Conservation (phyloP, 2,888 invertebrate species). For the Euplexia lucipara region DNA sequence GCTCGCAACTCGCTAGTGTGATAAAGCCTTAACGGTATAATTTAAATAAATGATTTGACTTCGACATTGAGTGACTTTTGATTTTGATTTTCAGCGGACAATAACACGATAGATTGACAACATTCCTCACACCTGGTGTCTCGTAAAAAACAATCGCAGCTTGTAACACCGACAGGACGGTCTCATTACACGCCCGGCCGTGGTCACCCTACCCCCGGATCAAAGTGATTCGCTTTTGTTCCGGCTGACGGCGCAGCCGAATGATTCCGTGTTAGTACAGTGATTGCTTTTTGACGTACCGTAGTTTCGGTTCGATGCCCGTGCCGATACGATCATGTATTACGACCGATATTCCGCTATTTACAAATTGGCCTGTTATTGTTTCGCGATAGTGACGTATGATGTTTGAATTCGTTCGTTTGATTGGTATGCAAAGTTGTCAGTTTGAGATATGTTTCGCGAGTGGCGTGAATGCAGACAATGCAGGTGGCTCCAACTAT, state of each 20-base stretch:
- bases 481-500: constrained; percentile 15
- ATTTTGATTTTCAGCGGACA: not conserved
- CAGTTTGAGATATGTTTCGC: constrained; percentile 25
- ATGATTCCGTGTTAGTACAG: constrained; percentile 83
- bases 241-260: constrained; percentile 80
- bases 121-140: constrained; percentile 46
- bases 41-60: too few relatives aligned
- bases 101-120: not conserved
- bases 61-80: too few relatives aligned
- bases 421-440: constrained; percentile 44
- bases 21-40: too few relatives aligned
- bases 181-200: constrained; percentile 47
- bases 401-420: constrained; percentile 49
- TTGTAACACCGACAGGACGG: constrained; percentile 29
- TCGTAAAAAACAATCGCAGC: constrained; percentile 42
- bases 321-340: constrained; percentile 65
- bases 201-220: constrained; percentile 74
- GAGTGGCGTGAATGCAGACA: constrained; percentile 14
- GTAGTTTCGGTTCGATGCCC: constrained; percentile 67
- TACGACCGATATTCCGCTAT: constrained; percentile 62
- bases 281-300: constrained; percentile 85
- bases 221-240: constrained; percentile 88
- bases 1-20: too few relatives aligned
- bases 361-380: constrained; percentile 67
- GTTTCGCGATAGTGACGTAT: constrained; percentile 61